Evolutionary conservation across 2,888 invertebrate genomes (phyloP), one percentile per base, ranked within the genome.

Genomic region (Penaeus monodon): DNA sequence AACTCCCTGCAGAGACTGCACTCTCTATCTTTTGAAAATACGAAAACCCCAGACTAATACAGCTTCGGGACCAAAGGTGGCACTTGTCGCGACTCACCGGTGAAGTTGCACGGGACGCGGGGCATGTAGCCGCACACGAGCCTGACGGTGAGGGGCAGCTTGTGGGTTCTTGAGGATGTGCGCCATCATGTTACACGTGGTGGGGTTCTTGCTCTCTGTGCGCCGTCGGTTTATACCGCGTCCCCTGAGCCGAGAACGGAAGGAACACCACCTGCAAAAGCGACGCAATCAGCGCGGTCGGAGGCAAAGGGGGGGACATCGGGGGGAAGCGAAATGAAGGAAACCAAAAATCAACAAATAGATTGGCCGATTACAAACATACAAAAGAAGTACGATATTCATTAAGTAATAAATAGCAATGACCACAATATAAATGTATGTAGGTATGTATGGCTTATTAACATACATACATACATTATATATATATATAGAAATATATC

Each of bases 211-310:
- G 70, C 85, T 83, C 12, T 80, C 85, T 93, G 33, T 93, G 93
- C 88, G 93, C 93, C 87, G 94, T 94, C 90, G 94, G 94, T 92
- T 95, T 96, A 92, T 96, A 94, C 92, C 95, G 95, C n/a, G n/a
- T n/a, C 74, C 96, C 96, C 92, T 95, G 95, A 81, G 95, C 95
- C 91, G 95, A 94, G 91, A 96, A 94, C 57, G 96, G 95, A 91
- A 96, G 95, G 92, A 95, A 96, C 91, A 96, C 93, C 92, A 95
- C 94, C 94, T 94, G 94, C 90, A 93, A 93, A 88, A 49, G 33
- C n/a, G 68, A 22, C 27, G 3, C 10, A 68, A 1, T 81, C 57
- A 70, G 29, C n/a, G n/a, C 12, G 29, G 24, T 29, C 14, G 70
- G 1, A 7, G 20, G 1, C 10, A 73, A 73, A 65, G 49, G 20